These are phyloP conservation scores for Cyclophora albipunctata DNA, from an alignment of 2,888 invertebrate genomes.

Conservation along the genomic window DNA sequence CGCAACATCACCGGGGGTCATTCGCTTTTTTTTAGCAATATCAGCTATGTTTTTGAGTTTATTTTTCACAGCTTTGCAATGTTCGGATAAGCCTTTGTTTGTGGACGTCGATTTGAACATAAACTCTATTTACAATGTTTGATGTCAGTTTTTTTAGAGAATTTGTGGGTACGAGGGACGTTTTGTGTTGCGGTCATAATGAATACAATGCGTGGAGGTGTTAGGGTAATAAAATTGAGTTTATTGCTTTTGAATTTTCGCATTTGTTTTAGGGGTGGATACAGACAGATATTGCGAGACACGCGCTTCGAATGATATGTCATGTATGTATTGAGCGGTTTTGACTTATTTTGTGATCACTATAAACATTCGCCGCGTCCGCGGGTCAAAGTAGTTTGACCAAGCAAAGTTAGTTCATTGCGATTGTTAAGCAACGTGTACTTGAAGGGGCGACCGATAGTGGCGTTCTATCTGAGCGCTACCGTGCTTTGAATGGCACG, in stretches of 20 bases:
- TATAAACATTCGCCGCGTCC: too few relatives aligned
- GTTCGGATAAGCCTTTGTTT: background rate
- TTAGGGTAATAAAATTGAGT: slow-evolving; percentile 1
- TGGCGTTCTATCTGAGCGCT: too few relatives aligned
- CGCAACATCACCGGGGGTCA: slow-evolving; percentile 31
- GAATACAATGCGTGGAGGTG: background rate
- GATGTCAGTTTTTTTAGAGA: too few relatives aligned
- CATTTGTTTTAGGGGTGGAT: background rate
- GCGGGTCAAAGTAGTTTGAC: too few relatives aligned
- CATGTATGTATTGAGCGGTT: too few relatives aligned
- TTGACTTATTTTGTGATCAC: too few relatives aligned
- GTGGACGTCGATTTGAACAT: background rate
- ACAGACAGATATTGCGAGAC: background rate
- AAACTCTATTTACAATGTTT: background rate
- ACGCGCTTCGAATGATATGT: background rate
- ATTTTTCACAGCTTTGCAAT: slow-evolving; percentile 2
- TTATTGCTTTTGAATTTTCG: too few relatives aligned
- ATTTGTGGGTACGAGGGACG: background rate
- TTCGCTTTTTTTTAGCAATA: slow-evolving; percentile 12
- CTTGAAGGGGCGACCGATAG: too few relatives aligned
- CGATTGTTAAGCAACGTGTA: too few relatives aligned
- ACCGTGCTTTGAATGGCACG: too few relatives aligned
- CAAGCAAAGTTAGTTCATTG: too few relatives aligned
- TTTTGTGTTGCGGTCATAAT: background rate
- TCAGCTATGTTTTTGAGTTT: slow-evolving; percentile 2